Evolutionary conservation across 2,113 vertebrate genomes (phyloP).

Genomic region (Corvus moneduloides): DNA sequence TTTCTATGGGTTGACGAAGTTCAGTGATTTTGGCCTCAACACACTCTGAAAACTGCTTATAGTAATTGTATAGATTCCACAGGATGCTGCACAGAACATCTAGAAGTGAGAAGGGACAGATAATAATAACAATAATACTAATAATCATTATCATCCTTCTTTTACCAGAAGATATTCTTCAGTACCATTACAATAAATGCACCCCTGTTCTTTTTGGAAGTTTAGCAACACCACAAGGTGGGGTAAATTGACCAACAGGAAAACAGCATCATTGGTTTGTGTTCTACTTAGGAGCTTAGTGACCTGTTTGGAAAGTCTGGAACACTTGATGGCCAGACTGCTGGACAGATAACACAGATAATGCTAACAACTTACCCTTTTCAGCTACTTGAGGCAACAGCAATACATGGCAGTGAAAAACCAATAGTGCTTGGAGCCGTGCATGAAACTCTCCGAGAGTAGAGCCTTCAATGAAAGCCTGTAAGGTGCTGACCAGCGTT

Average conservation of each 20-base stretch:
- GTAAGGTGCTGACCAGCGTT: conserved; percentile 80
- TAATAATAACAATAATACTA: not conserved
- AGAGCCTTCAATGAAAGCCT: conserved; percentile 93
- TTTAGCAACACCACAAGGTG: not conserved
- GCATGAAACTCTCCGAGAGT: conserved; percentile 86
- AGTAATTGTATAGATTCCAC: conserved; percentile 95
- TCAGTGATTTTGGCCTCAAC: conserved; percentile 82
- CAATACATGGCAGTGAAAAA: conserved; percentile 94
- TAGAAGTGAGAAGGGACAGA: conserved; percentile 56
- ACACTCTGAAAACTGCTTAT: conserved; percentile 87
- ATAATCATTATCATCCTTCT: not conserved
- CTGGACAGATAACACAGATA: not conserved
- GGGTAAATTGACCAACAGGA: not conserved
- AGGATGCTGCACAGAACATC: conserved; percentile 85
- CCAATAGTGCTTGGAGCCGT: conserved; percentile 84
- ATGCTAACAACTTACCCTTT: conserved; percentile 76
- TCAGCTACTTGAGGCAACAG: conserved; percentile 79
- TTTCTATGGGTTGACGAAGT: conserved; percentile 90
- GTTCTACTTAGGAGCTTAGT: not conserved
- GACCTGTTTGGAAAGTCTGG: not conserved
- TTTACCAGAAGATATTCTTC: not conserved
- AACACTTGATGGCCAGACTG: not conserved
- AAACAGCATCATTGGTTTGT: not conserved
- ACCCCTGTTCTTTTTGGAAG: not conserved
- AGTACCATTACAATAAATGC: not conserved